Base-by-base conservation (phyloP, 37 sponge, comb jelly and placozoan species). In the Chondrosia reniformis region DNA sequence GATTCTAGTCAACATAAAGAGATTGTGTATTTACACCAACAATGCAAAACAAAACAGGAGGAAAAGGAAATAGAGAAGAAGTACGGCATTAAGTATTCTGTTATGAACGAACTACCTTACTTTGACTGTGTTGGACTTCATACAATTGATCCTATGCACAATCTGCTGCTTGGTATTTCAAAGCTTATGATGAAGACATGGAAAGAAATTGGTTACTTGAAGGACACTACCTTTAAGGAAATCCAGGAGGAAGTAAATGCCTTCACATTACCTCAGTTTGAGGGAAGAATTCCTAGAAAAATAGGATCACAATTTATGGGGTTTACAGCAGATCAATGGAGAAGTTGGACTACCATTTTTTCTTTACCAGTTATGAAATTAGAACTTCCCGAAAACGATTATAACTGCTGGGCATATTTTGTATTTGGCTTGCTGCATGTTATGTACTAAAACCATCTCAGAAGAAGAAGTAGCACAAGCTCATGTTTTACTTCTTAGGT, bases 241-340 rank as follows among this genome's bases (percentile, higher is more conserved):
- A 79, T 88, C 27, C 88, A 82, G 43, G 31, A 57, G 3, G 32
- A 33, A 19, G 45, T 85, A 9, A 57, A 86, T 34, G 32, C 34
- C 34, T 40, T 81, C 41, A 9, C 28, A n/a, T 25, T 65, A 7
- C 86, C 86, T 10, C 46, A 32, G 6, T 74, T 55, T 32, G 62
- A 82, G 12, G 79, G 83, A 28, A 49, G 82, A 39, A 78, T 87
- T 43, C 83, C 83, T 63, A 38, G 13, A 9, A 87, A 82, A 59
- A 81, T 87, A 28, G 42, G 52, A 40, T 87, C 80, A 42, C 69
- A 38, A 17, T 69, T 69, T 69, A 44, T 44, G 17, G 72, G 42
- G 25, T 83, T 88, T 33, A 88, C 84, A 42, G 88, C 88, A 25
- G 84, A 83, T 3, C 89, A 88, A 36, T 88, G 88, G 88, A 67